Percentiles rank a stretch among this genome's conserved stretches.
These are phyloP conservation scores for Caenorhabditis sp. DNA, from an alignment of 2,888 invertebrate genomes.

Conservation along the genomic window DNA sequence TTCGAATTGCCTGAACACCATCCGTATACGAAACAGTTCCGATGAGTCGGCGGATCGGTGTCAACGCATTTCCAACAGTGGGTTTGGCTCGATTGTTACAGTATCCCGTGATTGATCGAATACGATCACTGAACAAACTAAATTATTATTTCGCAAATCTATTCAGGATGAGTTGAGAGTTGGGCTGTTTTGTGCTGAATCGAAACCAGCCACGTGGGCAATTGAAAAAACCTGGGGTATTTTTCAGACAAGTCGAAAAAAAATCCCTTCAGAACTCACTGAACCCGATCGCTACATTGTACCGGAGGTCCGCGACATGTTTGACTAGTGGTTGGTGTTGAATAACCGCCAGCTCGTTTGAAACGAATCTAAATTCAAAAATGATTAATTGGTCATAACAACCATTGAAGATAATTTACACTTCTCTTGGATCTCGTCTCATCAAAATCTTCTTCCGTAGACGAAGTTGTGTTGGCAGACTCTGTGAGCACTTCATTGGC, in stretches of 20 bases:
- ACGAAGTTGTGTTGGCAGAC: neutral
- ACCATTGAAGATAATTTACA: neutral
- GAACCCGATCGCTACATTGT: slow-evolving; percentile 20
- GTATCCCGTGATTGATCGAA: slow-evolving; percentile 78
- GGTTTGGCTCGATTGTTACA: slow-evolving; percentile 84
- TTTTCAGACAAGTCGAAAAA: neutral
- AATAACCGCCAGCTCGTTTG: neutral
- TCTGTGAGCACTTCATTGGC: slow-evolving; percentile 30
- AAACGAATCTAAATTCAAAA: neutral
- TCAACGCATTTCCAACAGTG: slow-evolving; percentile 84
- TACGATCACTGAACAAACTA: slow-evolving; percentile 32
- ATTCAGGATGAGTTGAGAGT: too few relatives aligned
- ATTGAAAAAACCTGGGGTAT: neutral
- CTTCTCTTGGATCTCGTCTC: neutral
- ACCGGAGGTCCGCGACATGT: slow-evolving; percentile 26
- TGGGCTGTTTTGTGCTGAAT: too few relatives aligned
- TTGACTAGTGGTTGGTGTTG: neutral
- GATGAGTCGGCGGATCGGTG: slow-evolving; percentile 83
- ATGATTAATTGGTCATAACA: neutral
- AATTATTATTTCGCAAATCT: too few relatives aligned
- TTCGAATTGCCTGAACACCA: slow-evolving; percentile 39
- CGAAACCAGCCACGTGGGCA: neutral
- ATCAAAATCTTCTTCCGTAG: neutral
- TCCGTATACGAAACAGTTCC: slow-evolving; percentile 79
- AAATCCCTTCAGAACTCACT: slow-evolving; percentile 1